These are phyloP conservation scores for Enteromius unitaeniatus DNA, from an alignment of 2,797 vertebrate species.

Conservation along the genomic window DNA sequence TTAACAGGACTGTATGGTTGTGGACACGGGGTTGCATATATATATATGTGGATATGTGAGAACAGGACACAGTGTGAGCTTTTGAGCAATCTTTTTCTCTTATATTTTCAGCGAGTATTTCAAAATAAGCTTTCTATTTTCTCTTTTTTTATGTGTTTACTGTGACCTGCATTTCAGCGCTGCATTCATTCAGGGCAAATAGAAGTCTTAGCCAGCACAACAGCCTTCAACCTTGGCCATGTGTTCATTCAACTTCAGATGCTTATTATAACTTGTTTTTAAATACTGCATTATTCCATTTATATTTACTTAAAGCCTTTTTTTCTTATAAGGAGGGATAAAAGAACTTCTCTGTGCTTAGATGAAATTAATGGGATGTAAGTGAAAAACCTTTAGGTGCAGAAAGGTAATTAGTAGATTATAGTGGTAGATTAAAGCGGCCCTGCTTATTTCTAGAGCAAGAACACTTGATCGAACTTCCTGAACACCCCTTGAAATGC, in stretches of 20 bases:
- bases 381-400: constrained; percentile 10
- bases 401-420: constrained; percentile 22
- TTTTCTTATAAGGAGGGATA: not conserved
- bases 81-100: not conserved
- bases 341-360: not conserved
- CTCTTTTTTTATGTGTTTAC: not conserved
- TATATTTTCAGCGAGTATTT: not conserved
- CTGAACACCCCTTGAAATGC: constrained; percentile 20
- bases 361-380: constrained; percentile 13
- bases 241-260: not conserved
- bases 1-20: constrained; percentile 42
- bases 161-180: not conserved
- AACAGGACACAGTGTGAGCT: not conserved
- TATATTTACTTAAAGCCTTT: not conserved
- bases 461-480: constrained; percentile 14
- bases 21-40: not conserved
- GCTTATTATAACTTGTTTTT: constrained; percentile 3
- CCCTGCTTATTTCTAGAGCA: constrained; percentile 2
- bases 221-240: not conserved
- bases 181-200: not conserved
- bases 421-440: constrained; percentile 11
- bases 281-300: constrained; percentile 3
- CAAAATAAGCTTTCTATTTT: not conserved
- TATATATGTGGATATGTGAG: not conserved
- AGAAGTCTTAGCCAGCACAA: not conserved